A percentile compares a stretch with the other conserved stretches of the same genome.
Conservation (phyloP, 2,888 invertebrate species). For the Portevinia maculata region DNA sequence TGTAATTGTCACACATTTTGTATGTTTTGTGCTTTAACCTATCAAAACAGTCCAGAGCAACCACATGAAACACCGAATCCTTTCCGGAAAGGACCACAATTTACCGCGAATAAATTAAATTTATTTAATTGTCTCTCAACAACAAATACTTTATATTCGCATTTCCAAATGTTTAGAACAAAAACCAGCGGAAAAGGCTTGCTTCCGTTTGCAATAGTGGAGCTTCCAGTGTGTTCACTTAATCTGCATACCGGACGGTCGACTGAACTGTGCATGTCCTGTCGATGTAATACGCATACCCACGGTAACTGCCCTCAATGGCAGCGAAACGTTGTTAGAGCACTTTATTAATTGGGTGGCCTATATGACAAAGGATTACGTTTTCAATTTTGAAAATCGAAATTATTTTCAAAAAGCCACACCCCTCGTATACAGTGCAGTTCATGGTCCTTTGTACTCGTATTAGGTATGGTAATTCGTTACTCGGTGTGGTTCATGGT, state of each 20-base stretch:
- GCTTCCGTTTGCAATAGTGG: not conserved
- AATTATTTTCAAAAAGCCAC: constrained; percentile 64
- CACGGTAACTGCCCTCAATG: constrained; percentile 2
- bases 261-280: not conserved
- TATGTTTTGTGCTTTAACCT: constrained; percentile 9
- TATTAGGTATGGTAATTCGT: constrained; percentile 37
- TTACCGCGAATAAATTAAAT: constrained; percentile 38
- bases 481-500: constrained; percentile 14
- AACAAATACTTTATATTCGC: constrained; percentile 21
- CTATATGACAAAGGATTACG: constrained; percentile 63
- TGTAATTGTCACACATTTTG: constrained; percentile 31
- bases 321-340: constrained; percentile 18
- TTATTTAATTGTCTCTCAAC: constrained; percentile 40
- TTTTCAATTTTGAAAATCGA: constrained; percentile 69
- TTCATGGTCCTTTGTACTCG: constrained; percentile 18
- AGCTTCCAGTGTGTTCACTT: not conserved
- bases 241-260: constrained; percentile 1
- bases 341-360: constrained; percentile 65
- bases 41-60: not conserved
- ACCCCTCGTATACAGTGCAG: constrained; percentile 32
- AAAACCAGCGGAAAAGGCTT: constrained; percentile 6
- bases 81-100: constrained; percentile 5
- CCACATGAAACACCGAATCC: constrained; percentile 16
- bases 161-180: constrained; percentile 35
- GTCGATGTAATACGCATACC: constrained; percentile 5